Evolutionary conservation across 2,113 vertebrate genomes (phyloP).

Genomic region (Gymnobelideus leadbeateri): DNA sequence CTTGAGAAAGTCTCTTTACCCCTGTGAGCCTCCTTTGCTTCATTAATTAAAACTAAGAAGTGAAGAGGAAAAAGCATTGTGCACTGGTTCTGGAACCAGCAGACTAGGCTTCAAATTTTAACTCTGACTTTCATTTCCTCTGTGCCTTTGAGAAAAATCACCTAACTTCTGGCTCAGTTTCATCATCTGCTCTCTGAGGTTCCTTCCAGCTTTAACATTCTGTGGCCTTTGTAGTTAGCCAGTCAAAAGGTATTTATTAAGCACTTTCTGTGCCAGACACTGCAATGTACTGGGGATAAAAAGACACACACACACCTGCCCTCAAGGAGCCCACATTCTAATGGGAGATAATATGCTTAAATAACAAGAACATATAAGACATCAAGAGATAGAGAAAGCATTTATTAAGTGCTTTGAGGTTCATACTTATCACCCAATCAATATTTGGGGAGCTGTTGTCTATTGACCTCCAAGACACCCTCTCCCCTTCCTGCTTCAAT

Average conservation of each 20-base stretch:
- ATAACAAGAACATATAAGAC: neutral
- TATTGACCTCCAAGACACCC: neutral
- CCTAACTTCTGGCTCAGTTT: neutral
- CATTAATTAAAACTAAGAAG: neutral
- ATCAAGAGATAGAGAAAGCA: neutral
- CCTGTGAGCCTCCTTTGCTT: neutral
- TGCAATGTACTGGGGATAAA: neutral
- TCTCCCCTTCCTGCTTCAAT: neutral
- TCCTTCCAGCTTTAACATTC: neutral
- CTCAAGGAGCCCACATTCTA: neutral
- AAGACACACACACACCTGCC: neutral
- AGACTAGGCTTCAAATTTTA: neutral
- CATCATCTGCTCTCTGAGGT: neutral
- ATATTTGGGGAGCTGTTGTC: neutral
- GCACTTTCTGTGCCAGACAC: neutral
- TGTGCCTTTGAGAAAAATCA: neutral
- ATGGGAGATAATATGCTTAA: neutral
- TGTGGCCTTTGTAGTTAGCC: neutral
- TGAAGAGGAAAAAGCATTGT: neutral
- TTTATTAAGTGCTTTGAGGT: neutral
- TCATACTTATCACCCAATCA: neutral
- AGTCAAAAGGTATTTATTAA: neutral
- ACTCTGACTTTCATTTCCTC: neutral
- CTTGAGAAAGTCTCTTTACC: neutral
- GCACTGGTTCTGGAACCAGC: neutral